Base-by-base conservation (phyloP, 2,797 vertebrate genomes). In the Cyprinodon diabolis region DNA sequence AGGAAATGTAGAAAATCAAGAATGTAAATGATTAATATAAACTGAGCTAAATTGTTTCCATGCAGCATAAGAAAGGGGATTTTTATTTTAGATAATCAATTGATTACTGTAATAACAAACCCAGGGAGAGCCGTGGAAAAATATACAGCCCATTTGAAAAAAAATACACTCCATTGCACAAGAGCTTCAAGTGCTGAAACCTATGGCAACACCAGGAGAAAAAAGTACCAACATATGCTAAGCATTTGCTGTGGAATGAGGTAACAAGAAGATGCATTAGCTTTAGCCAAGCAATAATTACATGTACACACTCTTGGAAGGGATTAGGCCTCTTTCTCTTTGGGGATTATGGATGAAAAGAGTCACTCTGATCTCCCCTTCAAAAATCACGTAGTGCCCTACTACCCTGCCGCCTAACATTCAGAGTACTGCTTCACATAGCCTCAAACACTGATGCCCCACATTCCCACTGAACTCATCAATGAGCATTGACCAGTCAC, bases 401-500 rank as follows among this genome's bases (percentile, higher is more conserved):
- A 85, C 80, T 91, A 75, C 76, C 87, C 89, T 69, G 66, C 73
- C 82, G 77, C 66, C 77, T 80, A 83, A 80, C 71, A 74, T 75
- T 70, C 68, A 56, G 43, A 60, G 70, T 6, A 5, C 62, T 54
- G 54, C 54, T 30, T 30, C 68, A 73, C 9, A 25, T 78, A 71
- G 56, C 65, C 57, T 69, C 56, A 75, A 47, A 77, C 68, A 66
- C 57, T 73, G 23, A 12, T 67, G 55, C 78, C 88, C 90, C 66
- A 85, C 75, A 83, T 91, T 83, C 85, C 58, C 58, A 76, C 62
- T 75, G 78, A 75, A 72, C 72, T 73, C 68, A 30, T 30, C 30
- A 30, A 30, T 80, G 80, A 78, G 63, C 68, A 77, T 87, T 92
- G 85, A 90, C 86, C 67, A 17, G 71, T 73, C 77, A 83, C 81